These are phyloP conservation scores for Ceratina japonica DNA, from an alignment of 1,140 invertebrate genomes.

Conservation along the genomic window DNA sequence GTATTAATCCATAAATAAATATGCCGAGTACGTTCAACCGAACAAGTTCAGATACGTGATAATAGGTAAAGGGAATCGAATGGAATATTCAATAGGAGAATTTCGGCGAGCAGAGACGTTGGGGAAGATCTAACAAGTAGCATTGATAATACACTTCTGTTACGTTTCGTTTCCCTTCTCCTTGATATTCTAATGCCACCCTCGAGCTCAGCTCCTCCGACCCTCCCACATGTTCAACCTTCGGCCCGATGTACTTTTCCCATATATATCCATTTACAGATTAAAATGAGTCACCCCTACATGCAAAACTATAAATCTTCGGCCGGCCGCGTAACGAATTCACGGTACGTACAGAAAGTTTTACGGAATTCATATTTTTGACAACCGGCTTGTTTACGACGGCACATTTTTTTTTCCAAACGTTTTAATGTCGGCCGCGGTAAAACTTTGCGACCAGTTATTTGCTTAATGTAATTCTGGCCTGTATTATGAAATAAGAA, in stretches of 20 bases:
- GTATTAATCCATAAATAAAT: neutral
- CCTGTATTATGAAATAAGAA: neutral
- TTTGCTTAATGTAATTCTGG: neutral
- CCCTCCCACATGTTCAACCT: conserved; percentile 7
- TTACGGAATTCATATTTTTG: neutral
- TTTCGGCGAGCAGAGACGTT: neutral
- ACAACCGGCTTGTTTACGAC: neutral
- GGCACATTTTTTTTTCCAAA: neutral
- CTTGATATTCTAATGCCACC: conserved; percentile 27
- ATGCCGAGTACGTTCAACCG: neutral
- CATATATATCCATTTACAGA: conserved; percentile 38
- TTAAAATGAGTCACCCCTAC: conserved; percentile 32
- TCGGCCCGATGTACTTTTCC: conserved; percentile 21
- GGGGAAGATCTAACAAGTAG: conserved; percentile 23
- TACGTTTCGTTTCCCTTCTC: conserved; percentile 34
- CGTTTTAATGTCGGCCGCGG: too few relatives aligned
- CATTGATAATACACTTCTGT: conserved; percentile 29
- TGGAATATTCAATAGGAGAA: conserved; percentile 1
- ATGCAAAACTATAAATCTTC: conserved; percentile 17
- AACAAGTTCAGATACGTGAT: neutral
- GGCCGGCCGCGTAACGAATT: neutral
- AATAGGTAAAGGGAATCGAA: neutral
- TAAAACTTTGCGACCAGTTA: neutral
- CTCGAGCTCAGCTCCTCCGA: conserved; percentile 7
- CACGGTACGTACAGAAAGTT: too few relatives aligned